phyloP scores from a whole-genome alignment of 2,113 vertebrate genomes.

The Myiozetetes cayanensis region DNA sequence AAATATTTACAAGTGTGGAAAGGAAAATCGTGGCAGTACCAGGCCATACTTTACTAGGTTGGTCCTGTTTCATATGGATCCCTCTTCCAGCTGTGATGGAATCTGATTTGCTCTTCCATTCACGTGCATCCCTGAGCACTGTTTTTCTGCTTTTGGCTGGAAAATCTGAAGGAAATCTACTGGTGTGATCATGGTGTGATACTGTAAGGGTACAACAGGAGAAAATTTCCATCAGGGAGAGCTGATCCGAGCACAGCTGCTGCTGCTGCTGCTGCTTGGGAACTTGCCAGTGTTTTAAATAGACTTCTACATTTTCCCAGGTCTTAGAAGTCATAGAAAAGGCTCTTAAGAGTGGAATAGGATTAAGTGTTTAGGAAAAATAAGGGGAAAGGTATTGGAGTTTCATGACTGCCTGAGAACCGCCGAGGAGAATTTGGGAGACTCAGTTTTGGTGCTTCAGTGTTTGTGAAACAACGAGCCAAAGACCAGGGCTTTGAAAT shows the following conservation, averaged over 20 bases:
- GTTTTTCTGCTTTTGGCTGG: neutral
- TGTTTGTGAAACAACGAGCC: neutral
- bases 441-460: neutral
- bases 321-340: neutral
- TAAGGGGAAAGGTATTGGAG: neutral
- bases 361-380: neutral
- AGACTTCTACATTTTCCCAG: slow-evolving; percentile 15
- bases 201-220: neutral
- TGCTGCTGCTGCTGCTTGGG: neutral
- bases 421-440: neutral
- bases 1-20: neutral
- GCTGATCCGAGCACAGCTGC: neutral
- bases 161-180: neutral
- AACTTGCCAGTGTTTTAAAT: slow-evolving; percentile 21
- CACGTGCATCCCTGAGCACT: neutral
- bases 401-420: neutral
- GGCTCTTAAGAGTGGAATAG: neutral
- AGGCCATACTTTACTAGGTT: neutral
- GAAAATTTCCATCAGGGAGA: neutral
- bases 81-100: neutral
- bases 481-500: neutral
- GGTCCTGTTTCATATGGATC: neutral
- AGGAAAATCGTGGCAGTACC: neutral
- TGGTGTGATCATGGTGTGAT: neutral
- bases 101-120: neutral